phyloP scores from a whole-genome alignment of 1,140 invertebrate species.

The Samia ricini region DNA sequence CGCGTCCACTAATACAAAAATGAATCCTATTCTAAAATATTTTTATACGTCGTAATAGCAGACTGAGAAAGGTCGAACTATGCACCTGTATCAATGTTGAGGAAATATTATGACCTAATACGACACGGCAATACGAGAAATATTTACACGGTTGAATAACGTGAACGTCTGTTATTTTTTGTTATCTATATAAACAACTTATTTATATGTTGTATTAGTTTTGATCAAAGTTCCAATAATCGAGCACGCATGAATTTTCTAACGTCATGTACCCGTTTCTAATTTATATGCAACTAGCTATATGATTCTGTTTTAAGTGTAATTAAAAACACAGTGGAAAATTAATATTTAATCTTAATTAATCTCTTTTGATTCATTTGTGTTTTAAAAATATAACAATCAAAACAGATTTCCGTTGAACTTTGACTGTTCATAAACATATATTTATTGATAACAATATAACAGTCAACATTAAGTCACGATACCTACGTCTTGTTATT shows the following conservation, averaged over 20 bases:
- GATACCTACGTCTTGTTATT: constrained; percentile 10
- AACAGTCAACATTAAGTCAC: constrained; percentile 22
- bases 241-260: neutral
- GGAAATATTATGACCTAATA: constrained; percentile 10
- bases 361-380: neutral
- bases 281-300: neutral
- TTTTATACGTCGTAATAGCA: constrained; percentile 3
- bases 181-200: neutral
- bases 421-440: constrained; percentile 24
- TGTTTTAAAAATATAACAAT: constrained; percentile 16
- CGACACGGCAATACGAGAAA: neutral
- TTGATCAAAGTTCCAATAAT: neutral
- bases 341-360: neutral
- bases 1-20: neutral
- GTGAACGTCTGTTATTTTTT: neutral
- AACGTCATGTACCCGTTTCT: neutral
- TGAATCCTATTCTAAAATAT: neutral
- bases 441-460: constrained; percentile 22
- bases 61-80: constrained; percentile 1
- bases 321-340: neutral
- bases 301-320: neutral
- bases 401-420: constrained; percentile 24
- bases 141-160: constrained; percentile 7
- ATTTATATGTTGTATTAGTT: neutral
- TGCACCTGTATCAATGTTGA: constrained; percentile 15